These are phyloP conservation scores for Lepidostoma basale DNA, from an alignment of 1,140 invertebrate species.

Conservation along the genomic window DNA sequence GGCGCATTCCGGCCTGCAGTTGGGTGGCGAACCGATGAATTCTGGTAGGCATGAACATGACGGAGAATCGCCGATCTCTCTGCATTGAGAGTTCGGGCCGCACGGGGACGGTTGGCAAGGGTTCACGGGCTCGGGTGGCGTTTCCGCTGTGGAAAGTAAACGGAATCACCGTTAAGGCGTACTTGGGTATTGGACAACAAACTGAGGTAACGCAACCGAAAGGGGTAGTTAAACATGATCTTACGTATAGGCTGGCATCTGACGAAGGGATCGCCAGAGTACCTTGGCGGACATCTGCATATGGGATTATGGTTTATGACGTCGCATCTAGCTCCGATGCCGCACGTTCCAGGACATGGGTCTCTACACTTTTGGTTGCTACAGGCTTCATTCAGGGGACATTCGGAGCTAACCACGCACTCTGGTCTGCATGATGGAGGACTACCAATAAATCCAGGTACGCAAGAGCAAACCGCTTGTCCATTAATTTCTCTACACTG, in stretches of 20 bases:
- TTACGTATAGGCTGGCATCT: constrained; percentile 60
- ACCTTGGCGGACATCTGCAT: constrained; percentile 65
- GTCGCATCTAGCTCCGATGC: constrained; percentile 65
- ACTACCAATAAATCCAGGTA: constrained; percentile 65
- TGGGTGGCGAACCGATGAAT: constrained; percentile 74
- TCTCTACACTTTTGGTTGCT: constrained; percentile 68
- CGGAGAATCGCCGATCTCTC: constrained; percentile 66
- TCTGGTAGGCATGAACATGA: constrained; percentile 74
- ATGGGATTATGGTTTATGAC: constrained; percentile 68
- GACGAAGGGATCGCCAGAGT: constrained; percentile 67
- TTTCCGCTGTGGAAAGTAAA: constrained; percentile 58
- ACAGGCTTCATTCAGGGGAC: constrained; percentile 66
- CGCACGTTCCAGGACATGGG: constrained; percentile 70
- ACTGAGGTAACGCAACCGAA: too few species aligned
- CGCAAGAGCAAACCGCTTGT: constrained; percentile 67
- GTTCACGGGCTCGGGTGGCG: constrained; percentile 60
- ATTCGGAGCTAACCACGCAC: constrained; percentile 68
- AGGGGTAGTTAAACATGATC: constrained; percentile 44
- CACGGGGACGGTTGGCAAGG: constrained; percentile 78
- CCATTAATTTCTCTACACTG: constrained; percentile 65
- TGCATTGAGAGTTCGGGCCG: constrained; percentile 77
- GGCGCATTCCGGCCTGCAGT: constrained; percentile 77
- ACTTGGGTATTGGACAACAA: too few species aligned
- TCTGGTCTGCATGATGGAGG: constrained; percentile 70
- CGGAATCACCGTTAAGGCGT: constrained; percentile 20